These are phyloP conservation scores for Miltochrista miniata DNA, from an alignment of 2,888 invertebrate species.

Conservation along the genomic window DNA sequence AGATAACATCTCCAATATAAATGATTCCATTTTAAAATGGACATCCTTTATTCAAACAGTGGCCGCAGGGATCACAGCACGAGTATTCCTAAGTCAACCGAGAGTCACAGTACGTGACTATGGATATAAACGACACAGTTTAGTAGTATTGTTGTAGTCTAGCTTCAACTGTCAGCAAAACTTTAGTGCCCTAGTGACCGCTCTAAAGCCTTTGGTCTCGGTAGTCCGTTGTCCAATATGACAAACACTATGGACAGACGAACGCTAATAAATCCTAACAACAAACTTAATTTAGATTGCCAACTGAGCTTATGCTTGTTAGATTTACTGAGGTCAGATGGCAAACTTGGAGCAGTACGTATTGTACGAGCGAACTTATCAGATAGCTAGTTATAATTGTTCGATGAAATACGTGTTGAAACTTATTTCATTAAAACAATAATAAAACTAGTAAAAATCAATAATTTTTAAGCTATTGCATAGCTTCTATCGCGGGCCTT, in stretches of 20 bases:
- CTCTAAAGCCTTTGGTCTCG: slow-evolving; percentile 7
- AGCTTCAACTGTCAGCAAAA: slow-evolving; percentile 9
- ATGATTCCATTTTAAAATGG: no score
- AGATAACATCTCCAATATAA: no score
- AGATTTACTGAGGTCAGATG: slow-evolving; percentile 1
- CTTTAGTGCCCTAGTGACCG: slow-evolving; percentile 1
- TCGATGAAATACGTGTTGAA: neutral
- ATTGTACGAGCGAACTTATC: neutral
- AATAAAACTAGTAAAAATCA: no score
- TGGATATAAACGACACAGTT: neutral
- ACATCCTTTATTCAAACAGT: no score
- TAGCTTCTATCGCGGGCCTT: no score
- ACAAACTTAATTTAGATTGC: neutral
- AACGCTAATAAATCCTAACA: slow-evolving; percentile 11
- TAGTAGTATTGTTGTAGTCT: slow-evolving; percentile 1
- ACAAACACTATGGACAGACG: slow-evolving; percentile 5
- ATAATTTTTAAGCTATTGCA: no score
- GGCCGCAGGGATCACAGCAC: no score
- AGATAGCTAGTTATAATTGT: neutral
- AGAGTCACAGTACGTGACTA: neutral
- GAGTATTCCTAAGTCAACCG: neutral
- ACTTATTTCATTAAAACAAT: no score
- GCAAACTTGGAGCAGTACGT: neutral
- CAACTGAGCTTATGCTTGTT: neutral
- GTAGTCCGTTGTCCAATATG: slow-evolving; percentile 9